phyloP scores from a whole-genome alignment of 2,888 invertebrate genomes.

The Harpalus rubripes region DNA sequence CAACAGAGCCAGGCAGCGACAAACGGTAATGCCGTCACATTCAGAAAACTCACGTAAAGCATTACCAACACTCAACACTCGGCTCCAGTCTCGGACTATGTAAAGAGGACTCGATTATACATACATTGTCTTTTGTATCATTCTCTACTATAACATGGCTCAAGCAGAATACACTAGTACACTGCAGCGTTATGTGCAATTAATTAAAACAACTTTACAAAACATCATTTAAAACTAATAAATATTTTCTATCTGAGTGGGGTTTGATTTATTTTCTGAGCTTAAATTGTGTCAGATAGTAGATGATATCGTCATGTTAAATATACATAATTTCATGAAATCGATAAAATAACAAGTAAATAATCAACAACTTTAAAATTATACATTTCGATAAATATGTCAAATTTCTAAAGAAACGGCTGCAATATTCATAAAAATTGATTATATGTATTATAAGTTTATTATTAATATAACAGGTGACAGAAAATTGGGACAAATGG shows the following conservation, averaged over 20 bases:
- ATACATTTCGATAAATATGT: too few species aligned
- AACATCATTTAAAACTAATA: not conserved
- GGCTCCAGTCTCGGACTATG: constrained; percentile 20
- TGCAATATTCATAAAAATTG: too few species aligned
- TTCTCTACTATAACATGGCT: not conserved
- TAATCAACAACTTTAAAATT: too few species aligned
- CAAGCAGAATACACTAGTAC: not conserved
- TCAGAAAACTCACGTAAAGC: constrained; percentile 65
- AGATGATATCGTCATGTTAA: too few species aligned
- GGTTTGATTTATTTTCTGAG: too few species aligned
- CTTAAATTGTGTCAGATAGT: too few species aligned
- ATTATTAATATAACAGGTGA: too few species aligned
- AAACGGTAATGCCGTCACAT: constrained; percentile 64
- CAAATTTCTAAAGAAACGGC: too few species aligned
- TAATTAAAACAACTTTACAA: not conserved
- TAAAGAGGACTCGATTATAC: constrained; percentile 10
- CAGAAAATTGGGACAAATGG: too few species aligned
- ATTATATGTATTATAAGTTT: too few species aligned
- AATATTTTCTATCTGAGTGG: not conserved
- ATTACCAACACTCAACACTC: constrained; percentile 50
- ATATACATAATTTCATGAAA: too few species aligned
- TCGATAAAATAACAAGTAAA: too few species aligned
- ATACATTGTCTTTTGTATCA: constrained; percentile 24
- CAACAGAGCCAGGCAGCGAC: constrained; percentile 16
- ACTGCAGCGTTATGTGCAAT: not conserved